Base-by-base conservation (phyloP, 2,113 vertebrate species). In the Leucopsar rothschildi region DNA sequence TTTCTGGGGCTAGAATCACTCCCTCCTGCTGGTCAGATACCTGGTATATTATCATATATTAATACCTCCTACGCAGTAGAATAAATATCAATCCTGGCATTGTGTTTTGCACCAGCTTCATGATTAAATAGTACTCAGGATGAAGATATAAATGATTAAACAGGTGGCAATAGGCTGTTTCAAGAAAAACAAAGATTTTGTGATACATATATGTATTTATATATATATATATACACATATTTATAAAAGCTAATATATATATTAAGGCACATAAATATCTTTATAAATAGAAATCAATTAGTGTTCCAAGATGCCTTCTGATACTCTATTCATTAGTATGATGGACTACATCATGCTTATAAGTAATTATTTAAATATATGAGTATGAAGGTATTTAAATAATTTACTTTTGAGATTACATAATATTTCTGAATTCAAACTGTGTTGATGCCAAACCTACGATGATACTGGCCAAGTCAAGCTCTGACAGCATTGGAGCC, bases 221-320 rank as follows among this genome's bases (percentile, higher is more conserved):
- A 56, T 76, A 23, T n/a, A 66, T 52, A 27, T 24, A 29, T 16
- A 14, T 6, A n/a, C 6, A 1, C 6, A 1, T n/a, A 45, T 35
- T 21, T 37, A 29, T 42, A 52, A 10, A 29, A 27, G 16, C 4
- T 75, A 59, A 77, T 50, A 53, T 52, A 49, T 75, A 28, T 65
- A 66, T 44, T 31, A 71, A 71, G 37, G 21, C 52, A 73, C 9
- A 70, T 44, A 76, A 91, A 52, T n/a, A 19, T 16, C 47, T 75
- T 76, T 88, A 53, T 82, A 90, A 90, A 93, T 88, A 92, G 71
- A 80, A 90, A 69, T 56, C 15, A 80, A 12, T 90, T 82, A 53
- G 37, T 59, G 31, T 85, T 56, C 70, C 35, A 44, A 68, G 49
- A 79, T 82, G 8, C 17, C 14, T 52, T 49, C 47, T 61, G n/a